phyloP scores from a whole-genome alignment of 2,797 vertebrate genomes.

The Phalloptychus januarius region DNA sequence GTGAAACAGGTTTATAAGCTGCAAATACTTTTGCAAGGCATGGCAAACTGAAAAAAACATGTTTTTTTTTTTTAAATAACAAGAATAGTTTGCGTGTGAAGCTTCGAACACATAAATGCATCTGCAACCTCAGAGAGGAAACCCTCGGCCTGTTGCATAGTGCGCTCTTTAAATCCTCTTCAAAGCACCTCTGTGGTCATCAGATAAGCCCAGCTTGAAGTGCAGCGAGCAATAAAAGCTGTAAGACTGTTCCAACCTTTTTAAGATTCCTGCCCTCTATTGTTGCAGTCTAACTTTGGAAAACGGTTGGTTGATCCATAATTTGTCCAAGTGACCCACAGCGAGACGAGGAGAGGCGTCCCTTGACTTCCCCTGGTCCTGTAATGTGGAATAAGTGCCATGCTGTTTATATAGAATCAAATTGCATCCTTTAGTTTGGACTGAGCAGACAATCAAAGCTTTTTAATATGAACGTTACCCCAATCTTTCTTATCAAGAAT shows the following conservation, averaged over 20 bases:
- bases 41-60: neutral
- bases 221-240: conserved; percentile 48
- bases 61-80: neutral
- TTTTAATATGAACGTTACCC: neutral
- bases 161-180: conserved; percentile 46
- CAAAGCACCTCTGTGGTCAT: conserved; percentile 47
- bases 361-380: conserved; percentile 1
- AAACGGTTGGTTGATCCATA: conserved; percentile 19
- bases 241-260: conserved; percentile 49
- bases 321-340: conserved; percentile 1
- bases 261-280: conserved; percentile 50
- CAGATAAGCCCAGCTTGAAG: conserved; percentile 61
- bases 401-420: neutral
- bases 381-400: conserved; percentile 21
- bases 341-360: neutral
- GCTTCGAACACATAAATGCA: conserved; percentile 3
- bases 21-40: neutral
- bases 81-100: neutral
- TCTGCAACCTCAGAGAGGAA: conserved; percentile 8
- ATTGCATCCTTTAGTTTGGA: neutral
- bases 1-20: neutral
- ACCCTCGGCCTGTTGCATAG: conserved; percentile 19
- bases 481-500: neutral
- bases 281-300: conserved; percentile 39
- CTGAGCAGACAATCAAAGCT: neutral